Conservation (phyloP, 2,888 invertebrate genomes). For the Sipha maydis region DNA sequence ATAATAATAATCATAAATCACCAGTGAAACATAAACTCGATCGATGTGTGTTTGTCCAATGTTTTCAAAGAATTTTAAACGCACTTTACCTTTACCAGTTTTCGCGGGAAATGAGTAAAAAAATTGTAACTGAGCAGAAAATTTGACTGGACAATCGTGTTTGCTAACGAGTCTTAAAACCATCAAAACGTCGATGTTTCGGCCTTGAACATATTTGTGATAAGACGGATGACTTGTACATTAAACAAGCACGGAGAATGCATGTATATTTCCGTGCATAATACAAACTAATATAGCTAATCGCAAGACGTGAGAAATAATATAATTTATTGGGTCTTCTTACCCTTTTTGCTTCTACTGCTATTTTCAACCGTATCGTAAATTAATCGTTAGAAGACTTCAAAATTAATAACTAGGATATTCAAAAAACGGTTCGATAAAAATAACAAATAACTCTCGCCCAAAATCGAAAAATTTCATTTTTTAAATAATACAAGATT, state of each 20-base stretch:
- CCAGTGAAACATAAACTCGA: not conserved
- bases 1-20: not conserved
- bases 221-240: not conserved
- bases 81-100: too few relatives aligned
- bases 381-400: not conserved
- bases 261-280: not conserved
- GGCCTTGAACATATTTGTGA: not conserved
- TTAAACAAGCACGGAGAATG: not conserved
- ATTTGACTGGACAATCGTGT: not conserved
- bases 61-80: too few relatives aligned
- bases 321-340: slow-evolving; percentile 23
- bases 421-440: not conserved
- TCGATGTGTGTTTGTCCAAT: not conserved
- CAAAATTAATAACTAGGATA: not conserved
- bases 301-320: slow-evolving; percentile 18
- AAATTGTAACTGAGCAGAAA: too few relatives aligned
- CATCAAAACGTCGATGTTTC: not conserved
- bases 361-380: not conserved
- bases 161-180: not conserved
- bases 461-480: not conserved
- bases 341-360: not conserved
- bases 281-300: slow-evolving; percentile 9
- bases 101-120: too few relatives aligned
- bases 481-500: not conserved
- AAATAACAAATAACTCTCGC: not conserved